Base-by-base conservation (phyloP, 2,113 vertebrate genomes). In the Tyrannus savana region DNA sequence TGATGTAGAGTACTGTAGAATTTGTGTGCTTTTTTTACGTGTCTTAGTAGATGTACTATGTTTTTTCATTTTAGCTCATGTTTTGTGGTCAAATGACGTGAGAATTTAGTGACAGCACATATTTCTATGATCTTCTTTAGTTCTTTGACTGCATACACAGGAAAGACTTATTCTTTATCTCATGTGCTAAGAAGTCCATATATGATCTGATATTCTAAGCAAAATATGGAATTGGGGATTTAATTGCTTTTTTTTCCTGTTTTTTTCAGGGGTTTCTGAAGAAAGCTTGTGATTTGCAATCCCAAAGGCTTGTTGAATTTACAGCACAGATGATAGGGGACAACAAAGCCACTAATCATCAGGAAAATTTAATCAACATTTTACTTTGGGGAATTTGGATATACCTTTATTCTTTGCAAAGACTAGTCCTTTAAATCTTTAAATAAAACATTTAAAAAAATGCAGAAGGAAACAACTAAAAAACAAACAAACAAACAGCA, bases 291-390 rank as follows among this genome's bases (percentile, higher is more conserved):
- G 75, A 89, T 91, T 89, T 79, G 37, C 14, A 84, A 13, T 78
- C 69, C 60, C 74, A 82, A 72, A 84, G 49, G 39, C 52, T 52
- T 91, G 24, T 2, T 39, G 74, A 93, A 87, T 93, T 93, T 93
- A 87, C 64, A 87, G 66, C 47, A 84, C 60, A 91, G 69, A 84
- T 72, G 56, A 95, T 31, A 14, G 53, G 69, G 49, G 33, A 81
- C 74, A 94, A 44, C n/a, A 89, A 89, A 87, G 28, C 9, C 3
- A 0, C 53, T 95, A 95, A 75, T 84, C 52, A 76, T 67, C 56
- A 75, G 21, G 49, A 90, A 92, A 50, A 90, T 83, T 68, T 95
- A 95, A 95, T 90, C 86, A 85, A 64, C 14, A 52, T 73, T 88
- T 93, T 85, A 35, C 58, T 76, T 85, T 44, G 12, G 58, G 62